Base-by-base conservation (phyloP, 2,797 vertebrate genomes). In the Enteromius thamalakanensis region DNA sequence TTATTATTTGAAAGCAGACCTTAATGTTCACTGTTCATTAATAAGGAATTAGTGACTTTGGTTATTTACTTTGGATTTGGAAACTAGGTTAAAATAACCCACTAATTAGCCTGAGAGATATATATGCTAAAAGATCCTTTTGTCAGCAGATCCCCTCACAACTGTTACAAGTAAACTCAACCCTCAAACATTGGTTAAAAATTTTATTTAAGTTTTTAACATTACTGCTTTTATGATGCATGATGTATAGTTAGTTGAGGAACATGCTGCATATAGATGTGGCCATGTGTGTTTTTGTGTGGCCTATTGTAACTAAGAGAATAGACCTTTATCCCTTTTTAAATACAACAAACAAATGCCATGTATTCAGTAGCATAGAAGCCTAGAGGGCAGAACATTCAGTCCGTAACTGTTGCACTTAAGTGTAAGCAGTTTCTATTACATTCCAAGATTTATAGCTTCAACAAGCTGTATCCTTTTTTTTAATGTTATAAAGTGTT, bases 281-380 rank as follows among this genome's bases (percentile, higher is more conserved):
- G 2, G 9, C 11, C 29, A 32, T 40, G 45, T 71, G 45, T 49
- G 51, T 42, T 45, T 74, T 76, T 23, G n/a, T 60, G 34, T 60
- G 74, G n/a, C 37, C 53, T 76, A 60, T 60, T 76, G 53, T 76
- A 60, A 76, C 53, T 74, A 34, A 42, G n/a, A 76, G 8, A 78
- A 78, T 45, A 47, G 40, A 47, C 17, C 11, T 65, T 5, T 64
- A 64, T 64, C 7, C 15, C 40, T 64, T 26, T 19, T 26, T 21
- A 47, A 77, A 77, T 45, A 29, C 9, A 45, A 21, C 37, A 19
- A 45, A 40, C 32, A 29, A 9, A 42, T 60, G 34, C 34, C 21
- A 40, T 58, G 37, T 42, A 58, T 76, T 76, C 3, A 47, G 8
- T 6, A 42, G 14, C 40, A 9, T 32, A 29, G 3, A 64, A 10